phyloP scores from a whole-genome alignment of 1,140 invertebrate species.

The Drosophila kikkawai region DNA sequence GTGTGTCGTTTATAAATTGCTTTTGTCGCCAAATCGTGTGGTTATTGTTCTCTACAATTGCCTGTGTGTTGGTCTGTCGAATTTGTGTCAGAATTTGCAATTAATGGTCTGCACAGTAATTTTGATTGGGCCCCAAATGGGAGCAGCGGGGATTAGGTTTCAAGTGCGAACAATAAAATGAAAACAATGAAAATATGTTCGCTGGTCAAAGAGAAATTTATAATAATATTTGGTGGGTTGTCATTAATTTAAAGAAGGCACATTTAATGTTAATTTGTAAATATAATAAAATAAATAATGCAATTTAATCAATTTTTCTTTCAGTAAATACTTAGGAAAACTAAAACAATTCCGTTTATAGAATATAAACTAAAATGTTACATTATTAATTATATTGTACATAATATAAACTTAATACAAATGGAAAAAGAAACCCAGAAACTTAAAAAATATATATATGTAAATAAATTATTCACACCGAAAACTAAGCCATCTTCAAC shows the following conservation, averaged over 20 bases:
- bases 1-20: constrained; percentile 47
- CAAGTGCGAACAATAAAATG: constrained; percentile 11
- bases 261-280: neutral
- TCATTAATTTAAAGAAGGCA: neutral
- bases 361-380: too few relatives aligned
- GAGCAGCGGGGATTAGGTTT: constrained; percentile 19
- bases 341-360: too few relatives aligned
- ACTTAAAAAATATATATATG: too few relatives aligned
- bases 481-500: too few relatives aligned
- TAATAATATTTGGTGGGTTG: neutral
- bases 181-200: neutral
- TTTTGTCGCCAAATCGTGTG: constrained; percentile 42
- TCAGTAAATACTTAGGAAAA: too few relatives aligned
- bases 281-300: neutral
- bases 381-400: too few relatives aligned
- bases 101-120: constrained; percentile 30
- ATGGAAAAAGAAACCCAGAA: neutral
- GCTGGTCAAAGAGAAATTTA: neutral
- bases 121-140: constrained; percentile 20
- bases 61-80: constrained; percentile 10
- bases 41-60: constrained; percentile 30
- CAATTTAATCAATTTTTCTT: too few relatives aligned
- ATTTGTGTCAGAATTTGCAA: constrained; percentile 38
- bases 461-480: neutral
- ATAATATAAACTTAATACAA: too few relatives aligned